phyloP scores from a whole-genome alignment of 2,888 invertebrate species.

The Poecilus cupreus region DNA sequence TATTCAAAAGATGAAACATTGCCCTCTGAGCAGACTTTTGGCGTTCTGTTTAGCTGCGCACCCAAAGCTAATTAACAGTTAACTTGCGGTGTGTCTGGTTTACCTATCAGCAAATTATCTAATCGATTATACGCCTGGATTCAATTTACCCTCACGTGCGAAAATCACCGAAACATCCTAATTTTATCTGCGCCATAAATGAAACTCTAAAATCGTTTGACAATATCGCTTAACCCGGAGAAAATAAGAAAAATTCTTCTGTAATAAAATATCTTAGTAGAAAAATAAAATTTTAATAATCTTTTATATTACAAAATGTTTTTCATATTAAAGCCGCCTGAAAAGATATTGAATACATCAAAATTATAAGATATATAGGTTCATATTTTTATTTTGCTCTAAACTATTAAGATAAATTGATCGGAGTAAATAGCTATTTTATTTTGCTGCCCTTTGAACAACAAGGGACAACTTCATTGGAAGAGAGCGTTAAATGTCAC shows the following conservation, averaged over 20 bases:
- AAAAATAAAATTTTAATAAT: too few species aligned
- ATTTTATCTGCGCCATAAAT: too few species aligned
- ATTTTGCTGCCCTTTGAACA: conserved; percentile 4
- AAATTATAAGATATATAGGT: too few species aligned
- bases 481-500: background rate
- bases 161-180: background rate
- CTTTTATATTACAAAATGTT: too few species aligned
- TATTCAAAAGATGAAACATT: too few species aligned
- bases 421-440: background rate
- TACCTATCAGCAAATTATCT: conserved; percentile 11
- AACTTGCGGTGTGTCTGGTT: conserved; percentile 2
- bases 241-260: too few species aligned
- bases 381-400: too few species aligned
- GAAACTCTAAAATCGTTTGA: too few species aligned
- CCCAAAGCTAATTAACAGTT: background rate
- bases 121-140: conserved; percentile 16
- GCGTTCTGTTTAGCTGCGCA: background rate
- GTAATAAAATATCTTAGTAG: too few species aligned
- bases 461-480: background rate
- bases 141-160: background rate
- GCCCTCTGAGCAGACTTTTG: background rate
- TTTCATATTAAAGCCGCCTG: too few species aligned
- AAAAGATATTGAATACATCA: too few species aligned
- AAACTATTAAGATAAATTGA: background rate
- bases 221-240: too few species aligned